These are phyloP conservation scores for Echeneis naucrates DNA, from an alignment of 2,797 vertebrate species.

Conservation along the genomic window DNA sequence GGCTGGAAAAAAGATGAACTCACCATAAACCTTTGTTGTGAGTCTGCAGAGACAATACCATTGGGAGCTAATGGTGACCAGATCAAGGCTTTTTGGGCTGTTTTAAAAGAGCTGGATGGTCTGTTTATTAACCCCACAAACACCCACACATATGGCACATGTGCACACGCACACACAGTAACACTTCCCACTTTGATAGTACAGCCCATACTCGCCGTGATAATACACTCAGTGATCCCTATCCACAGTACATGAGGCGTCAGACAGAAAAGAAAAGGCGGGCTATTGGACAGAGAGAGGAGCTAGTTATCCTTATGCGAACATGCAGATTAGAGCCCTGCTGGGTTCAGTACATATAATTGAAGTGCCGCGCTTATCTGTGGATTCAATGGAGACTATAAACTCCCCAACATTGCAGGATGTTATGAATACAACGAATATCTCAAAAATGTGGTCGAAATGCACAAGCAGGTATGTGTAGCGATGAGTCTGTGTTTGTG, in stretches of 20 bases:
- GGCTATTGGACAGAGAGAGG: constrained; percentile 60
- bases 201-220: constrained; percentile 47
- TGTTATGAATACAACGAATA: constrained; percentile 57
- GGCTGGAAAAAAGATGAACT: constrained; percentile 77
- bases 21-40: constrained; percentile 80
- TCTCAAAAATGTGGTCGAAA: constrained; percentile 31
- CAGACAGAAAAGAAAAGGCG: constrained; percentile 56
- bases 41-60: constrained; percentile 24
- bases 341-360: constrained; percentile 71
- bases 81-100: constrained; percentile 19
- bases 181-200: constrained; percentile 55
- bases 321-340: constrained; percentile 76
- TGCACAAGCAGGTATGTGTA: constrained; percentile 16
- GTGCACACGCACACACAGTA: constrained; percentile 40
- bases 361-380: constrained; percentile 73
- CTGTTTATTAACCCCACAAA: constrained; percentile 48
- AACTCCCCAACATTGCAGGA: constrained; percentile 45
- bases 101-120: constrained; percentile 29
- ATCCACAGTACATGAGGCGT: constrained; percentile 70
- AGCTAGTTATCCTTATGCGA: constrained; percentile 73
- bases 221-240: constrained; percentile 73
- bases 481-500: constrained; percentile 13
- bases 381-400: constrained; percentile 54
- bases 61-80: constrained; percentile 12
- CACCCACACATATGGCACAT: constrained; percentile 13